Evolutionary conservation across 2,888 invertebrate genomes (phyloP), one percentile per base, ranked within the genome.

Genomic region (Helleia helle): DNA sequence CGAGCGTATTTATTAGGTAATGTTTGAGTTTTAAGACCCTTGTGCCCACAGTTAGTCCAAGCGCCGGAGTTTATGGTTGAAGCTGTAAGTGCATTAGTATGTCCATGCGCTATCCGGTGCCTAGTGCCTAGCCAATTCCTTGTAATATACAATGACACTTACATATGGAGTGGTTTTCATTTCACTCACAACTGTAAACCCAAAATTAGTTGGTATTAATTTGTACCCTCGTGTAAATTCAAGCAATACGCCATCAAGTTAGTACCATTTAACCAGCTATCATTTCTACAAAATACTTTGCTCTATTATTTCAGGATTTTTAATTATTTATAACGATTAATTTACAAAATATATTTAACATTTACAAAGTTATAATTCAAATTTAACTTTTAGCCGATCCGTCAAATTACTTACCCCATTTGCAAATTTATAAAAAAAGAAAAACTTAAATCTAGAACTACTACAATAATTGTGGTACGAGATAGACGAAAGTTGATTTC

Each of bases 181-280:
- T 73, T 77, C 76, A 74, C 73, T 84, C 80, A 81, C 75, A 79
- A 73, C 84, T 84, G 84, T 63, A 73, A 81, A 81, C 75, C 80
- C 79, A 83, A 83, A 83, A 83, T 79, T 77, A 76, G 71, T 76
- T 57, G 65, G 69, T 60, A 76, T 79, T 81, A 77, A 65, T 17
- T 9, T 31, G 17, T 12, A 34, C 18, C 34, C 34, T 22, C 8
- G 8, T 7, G 15, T 22, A 6, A 8, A 34, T 17, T 15, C 15
- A 31, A 34, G 34, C 34, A 34, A 22, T 11, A n/a, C 15, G n/a
- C n/a, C 11, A 18, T 22, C 8, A 22, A 2, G 34, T 34, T 34
- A 34, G 34, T 34, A 34, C 12, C 34, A 22, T 34, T 18, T 9
- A 18, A 12, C 34, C 34, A 9, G 8, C 22, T 22, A 8, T 22